These are phyloP conservation scores for Octodonta nipae DNA, from an alignment of 2,888 invertebrate species.

Conservation along the genomic window DNA sequence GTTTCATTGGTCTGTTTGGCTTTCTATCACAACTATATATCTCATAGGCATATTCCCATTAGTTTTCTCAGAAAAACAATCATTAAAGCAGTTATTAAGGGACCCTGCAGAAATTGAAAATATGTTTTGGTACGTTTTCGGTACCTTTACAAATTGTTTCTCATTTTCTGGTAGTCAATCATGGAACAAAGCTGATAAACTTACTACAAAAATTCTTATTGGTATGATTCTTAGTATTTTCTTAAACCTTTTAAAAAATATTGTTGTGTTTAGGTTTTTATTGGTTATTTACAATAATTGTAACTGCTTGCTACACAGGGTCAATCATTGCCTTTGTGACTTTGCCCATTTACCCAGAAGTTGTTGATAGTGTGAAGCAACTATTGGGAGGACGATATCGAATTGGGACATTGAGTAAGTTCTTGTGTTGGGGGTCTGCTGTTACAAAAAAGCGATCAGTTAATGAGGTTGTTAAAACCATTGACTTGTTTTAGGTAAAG, in stretches of 20 bases:
- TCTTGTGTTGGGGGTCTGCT: no score
- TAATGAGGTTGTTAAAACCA: not conserved
- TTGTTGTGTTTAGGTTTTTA: constrained; percentile 46
- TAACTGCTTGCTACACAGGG: constrained; percentile 71
- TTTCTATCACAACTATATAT: constrained; percentile 56
- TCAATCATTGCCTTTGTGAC: constrained; percentile 77
- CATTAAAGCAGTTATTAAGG: constrained; percentile 49
- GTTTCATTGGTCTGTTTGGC: constrained; percentile 71
- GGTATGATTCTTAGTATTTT: constrained; percentile 36
- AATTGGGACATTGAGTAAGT: constrained; percentile 51
- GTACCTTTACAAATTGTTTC: constrained; percentile 72
- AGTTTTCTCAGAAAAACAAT: constrained; percentile 58
- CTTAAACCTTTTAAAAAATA: not conserved
- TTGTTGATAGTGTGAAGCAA: constrained; percentile 56
- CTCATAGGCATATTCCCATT: constrained; percentile 61
- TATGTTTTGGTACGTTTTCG: constrained; percentile 80
- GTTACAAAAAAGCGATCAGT: no score
- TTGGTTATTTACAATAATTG: constrained; percentile 76
- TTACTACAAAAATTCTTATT: constrained; percentile 57
- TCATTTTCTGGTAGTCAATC: constrained; percentile 55
- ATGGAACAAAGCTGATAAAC: constrained; percentile 55
- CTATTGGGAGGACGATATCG: constrained; percentile 52
- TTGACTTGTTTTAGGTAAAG: constrained; percentile 42
- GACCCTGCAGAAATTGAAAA: constrained; percentile 63
- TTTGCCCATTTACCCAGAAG: constrained; percentile 59